Evolutionary conservation across 2,113 vertebrate genomes (phyloP), one percentile per base, ranked within the genome.

Genomic region (Xenus cinereus): DNA sequence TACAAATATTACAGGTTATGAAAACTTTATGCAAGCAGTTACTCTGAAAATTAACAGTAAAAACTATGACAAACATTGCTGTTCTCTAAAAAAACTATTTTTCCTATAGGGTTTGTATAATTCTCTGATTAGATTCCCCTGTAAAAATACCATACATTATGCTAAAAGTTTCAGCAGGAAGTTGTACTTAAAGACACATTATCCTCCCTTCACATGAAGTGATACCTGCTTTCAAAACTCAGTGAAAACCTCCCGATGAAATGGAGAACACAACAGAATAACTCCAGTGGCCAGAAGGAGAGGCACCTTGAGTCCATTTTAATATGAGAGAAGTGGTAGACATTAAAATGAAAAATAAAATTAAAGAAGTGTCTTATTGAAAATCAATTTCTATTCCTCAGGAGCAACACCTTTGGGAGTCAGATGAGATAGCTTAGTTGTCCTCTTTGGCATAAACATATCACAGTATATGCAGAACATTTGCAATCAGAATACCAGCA

Each of bases 1-100:
- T 86, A 81, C 84, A 81, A 95, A 97, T 97, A 98, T 80, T 94
- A 92, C 81, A 96, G 43, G 78, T 96, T 95, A 96, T 69, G 37
- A 89, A 82, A 81, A 84, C 62, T 88, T 88, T 87, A 76, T 68
- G 64, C 57, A 91, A 94, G 67, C 56, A 94, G 68, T 84, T 83
- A 89, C 46, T 76, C 53, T 86, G n/a, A 82, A 89, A 97, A 97
- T 95, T 84, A 95, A 82, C 46, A 84, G 46, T 15, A 54, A 84
- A 85, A 66, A 73, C 20, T 68, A 51, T 8, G 6, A 80, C 27
- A 18, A 90, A 68, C 22, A 46, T 46, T 73, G 37, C 20, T 80
- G 24, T 71, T 93, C 13, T 62, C 46, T 64, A 5, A 43, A 89
- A 82, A 95, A 87, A 16, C 1, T 62, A 46, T 64, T 84, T 89